These are phyloP conservation scores for Oplegnathus fasciatus DNA, from an alignment of 2,113 vertebrate species.

Conservation along the genomic window DNA sequence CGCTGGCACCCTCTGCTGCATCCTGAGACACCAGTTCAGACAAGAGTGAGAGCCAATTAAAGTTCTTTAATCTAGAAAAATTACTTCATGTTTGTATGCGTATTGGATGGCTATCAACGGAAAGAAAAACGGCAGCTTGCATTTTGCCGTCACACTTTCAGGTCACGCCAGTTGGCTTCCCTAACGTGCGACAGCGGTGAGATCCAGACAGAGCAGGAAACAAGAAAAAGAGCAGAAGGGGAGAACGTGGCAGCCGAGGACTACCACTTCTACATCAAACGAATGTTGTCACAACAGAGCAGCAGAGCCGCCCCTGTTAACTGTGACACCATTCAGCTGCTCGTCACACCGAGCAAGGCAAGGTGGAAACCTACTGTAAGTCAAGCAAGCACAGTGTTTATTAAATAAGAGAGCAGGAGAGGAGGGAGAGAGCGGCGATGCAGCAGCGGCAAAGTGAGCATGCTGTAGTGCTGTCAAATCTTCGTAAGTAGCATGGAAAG, in stretches of 20 bases:
- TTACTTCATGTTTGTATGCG: conserved; percentile 6
- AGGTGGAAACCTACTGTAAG: conserved; percentile 58
- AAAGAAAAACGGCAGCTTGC: conserved; percentile 57
- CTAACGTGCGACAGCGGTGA: conserved; percentile 57
- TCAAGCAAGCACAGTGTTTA: conserved; percentile 67
- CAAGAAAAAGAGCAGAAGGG: conserved; percentile 72
- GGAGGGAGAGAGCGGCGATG: not conserved
- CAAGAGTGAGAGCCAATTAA: conserved; percentile 54
- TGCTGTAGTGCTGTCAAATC: conserved; percentile 61
- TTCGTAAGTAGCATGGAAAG: conserved; percentile 53
- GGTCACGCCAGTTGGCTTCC: conserved; percentile 75
- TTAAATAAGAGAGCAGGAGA: conserved; percentile 56
- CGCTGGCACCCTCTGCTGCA: conserved; percentile 47
- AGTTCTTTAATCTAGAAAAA: conserved; percentile 52
- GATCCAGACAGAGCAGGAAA: conserved; percentile 63
- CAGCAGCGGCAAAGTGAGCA: conserved; percentile 40
- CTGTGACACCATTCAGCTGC: conserved; percentile 75
- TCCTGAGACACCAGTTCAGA: conserved; percentile 40
- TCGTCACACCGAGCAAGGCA: conserved; percentile 57
- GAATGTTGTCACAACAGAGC: conserved; percentile 77
- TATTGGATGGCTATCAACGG: conserved; percentile 32
- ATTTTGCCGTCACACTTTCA: conserved; percentile 68
- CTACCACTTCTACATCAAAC: conserved; percentile 78
- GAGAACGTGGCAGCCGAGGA: conserved; percentile 72
- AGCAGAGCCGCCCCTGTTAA: conserved; percentile 65